A percentile compares a stretch with the other conserved stretches of the same genome.
These are phyloP conservation scores for Homalodisca vitripennis DNA, from an alignment of 1,140 invertebrate genomes.

Conservation along the genomic window DNA sequence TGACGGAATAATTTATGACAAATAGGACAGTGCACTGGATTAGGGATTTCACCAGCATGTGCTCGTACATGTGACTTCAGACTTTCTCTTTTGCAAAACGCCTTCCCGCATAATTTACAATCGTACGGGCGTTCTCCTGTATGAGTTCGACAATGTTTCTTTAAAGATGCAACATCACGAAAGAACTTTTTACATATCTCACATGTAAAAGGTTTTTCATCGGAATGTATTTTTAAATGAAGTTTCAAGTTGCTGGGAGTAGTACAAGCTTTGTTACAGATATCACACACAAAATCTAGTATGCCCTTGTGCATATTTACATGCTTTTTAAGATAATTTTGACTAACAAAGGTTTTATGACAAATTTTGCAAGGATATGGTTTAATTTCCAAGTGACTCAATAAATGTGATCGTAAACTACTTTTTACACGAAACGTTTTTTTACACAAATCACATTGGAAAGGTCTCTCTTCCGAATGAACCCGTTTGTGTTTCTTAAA, in stretches of 20 bases:
- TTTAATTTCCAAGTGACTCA: constrained; percentile 11
- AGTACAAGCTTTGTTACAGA: constrained; percentile 50
- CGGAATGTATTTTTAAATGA: constrained; percentile 48
- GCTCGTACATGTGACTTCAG: constrained; percentile 20
- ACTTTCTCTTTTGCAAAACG: constrained; percentile 27
- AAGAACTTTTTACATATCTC: constrained; percentile 45
- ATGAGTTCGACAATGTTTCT: constrained; percentile 50
- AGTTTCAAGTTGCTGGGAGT: not conserved
- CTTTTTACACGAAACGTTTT: constrained; percentile 57
- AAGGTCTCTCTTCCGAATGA: constrained; percentile 23
- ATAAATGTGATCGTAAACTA: constrained; percentile 42
- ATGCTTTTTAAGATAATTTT: constrained; percentile 53
- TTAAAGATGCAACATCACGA: constrained; percentile 42
- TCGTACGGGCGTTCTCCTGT: constrained; percentile 53
- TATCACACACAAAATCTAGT: constrained; percentile 54
- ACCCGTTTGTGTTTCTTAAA: constrained; percentile 13
- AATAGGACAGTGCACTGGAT: not conserved
- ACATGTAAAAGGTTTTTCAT: constrained; percentile 54
- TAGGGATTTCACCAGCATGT: constrained; percentile 15
- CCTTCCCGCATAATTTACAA: constrained; percentile 57
- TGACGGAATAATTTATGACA: constrained; percentile 1
- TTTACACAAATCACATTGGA: constrained; percentile 47
- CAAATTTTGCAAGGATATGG: constrained; percentile 45
- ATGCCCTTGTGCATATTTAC: constrained; percentile 54
- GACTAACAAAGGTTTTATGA: constrained; percentile 56